Evolutionary conservation across 2,113 vertebrate species (phyloP).

Genomic region (Alectura lathami): DNA sequence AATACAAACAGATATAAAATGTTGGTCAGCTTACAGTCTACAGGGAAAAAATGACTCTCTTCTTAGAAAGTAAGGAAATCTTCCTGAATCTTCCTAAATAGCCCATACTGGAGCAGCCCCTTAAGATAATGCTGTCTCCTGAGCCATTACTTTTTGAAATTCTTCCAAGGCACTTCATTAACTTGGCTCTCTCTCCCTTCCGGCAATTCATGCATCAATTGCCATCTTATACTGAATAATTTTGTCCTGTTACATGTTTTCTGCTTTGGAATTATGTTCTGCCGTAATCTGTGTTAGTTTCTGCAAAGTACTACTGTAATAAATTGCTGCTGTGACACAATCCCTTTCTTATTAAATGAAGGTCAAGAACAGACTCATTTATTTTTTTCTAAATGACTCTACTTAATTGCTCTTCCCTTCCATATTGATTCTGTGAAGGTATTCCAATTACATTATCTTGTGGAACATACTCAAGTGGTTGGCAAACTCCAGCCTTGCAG

Average conservation of each 20-base stretch:
- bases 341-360: constrained; percentile 45
- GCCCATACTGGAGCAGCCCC: neutral
- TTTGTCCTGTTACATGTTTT: neutral
- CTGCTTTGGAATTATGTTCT: constrained; percentile 10
- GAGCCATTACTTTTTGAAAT: neutral
- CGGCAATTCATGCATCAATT: neutral
- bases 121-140: neutral
- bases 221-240: neutral
- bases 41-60: neutral
- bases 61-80: neutral
- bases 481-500: neutral
- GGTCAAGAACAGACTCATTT: constrained; percentile 5
- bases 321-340: neutral
- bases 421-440: constrained; percentile 38
- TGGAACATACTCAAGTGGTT: constrained; percentile 4
- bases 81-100: neutral
- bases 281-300: neutral
- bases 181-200: neutral
- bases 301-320: neutral
- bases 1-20: neutral
- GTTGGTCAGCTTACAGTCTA: neutral
- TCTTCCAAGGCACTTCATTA: neutral
- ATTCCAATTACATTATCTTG: constrained; percentile 35
- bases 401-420: constrained; percentile 41
- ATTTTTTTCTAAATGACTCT: constrained; percentile 12